Evolutionary conservation across 1,140 invertebrate species (phyloP).

Genomic region (Tribolium madens): DNA sequence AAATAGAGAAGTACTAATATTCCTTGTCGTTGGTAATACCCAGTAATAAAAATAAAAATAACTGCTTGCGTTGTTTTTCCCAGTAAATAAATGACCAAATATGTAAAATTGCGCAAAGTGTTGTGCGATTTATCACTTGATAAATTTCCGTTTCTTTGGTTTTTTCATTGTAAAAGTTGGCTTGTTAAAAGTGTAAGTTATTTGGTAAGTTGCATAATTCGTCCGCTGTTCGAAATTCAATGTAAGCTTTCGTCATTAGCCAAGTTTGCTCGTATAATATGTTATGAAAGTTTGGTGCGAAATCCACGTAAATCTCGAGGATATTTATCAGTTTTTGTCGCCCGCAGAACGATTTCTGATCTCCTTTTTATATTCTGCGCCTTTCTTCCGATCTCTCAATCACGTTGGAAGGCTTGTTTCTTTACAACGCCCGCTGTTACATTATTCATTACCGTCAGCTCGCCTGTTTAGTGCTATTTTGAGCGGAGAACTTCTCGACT

Average conservation of each 20-base stretch:
- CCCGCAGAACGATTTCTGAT: slow-evolving; percentile 64
- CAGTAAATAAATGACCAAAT: not conserved
- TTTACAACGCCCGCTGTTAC: slow-evolving; percentile 63
- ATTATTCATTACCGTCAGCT: slow-evolving; percentile 63
- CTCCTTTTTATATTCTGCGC: slow-evolving; percentile 64
- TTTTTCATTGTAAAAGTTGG: not conserved
- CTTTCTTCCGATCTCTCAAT: slow-evolving; percentile 63
- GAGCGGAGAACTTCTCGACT: slow-evolving; percentile 46
- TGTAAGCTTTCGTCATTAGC: slow-evolving; percentile 23
- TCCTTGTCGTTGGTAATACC: not conserved
- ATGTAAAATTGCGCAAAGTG: not conserved
- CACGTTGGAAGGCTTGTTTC: slow-evolving; percentile 63
- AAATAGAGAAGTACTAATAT: not conserved
- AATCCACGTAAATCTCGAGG: slow-evolving; percentile 59
- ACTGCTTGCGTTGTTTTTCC: not conserved
- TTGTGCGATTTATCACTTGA: not conserved
- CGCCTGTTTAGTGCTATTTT: slow-evolving; percentile 58
- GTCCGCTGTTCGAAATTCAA: slow-evolving; percentile 19
- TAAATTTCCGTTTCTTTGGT: not conserved
- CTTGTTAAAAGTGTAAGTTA: not conserved
- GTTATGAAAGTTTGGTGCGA: slow-evolving; percentile 52
- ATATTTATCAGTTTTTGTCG: slow-evolving; percentile 65
- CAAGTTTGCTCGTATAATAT: slow-evolving; percentile 55
- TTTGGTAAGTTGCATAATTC: not conserved
- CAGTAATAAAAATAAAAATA: not conserved